These are phyloP conservation scores for Austrolebias charrua DNA, from an alignment of 2,797 vertebrate genomes.

Conservation along the genomic window DNA sequence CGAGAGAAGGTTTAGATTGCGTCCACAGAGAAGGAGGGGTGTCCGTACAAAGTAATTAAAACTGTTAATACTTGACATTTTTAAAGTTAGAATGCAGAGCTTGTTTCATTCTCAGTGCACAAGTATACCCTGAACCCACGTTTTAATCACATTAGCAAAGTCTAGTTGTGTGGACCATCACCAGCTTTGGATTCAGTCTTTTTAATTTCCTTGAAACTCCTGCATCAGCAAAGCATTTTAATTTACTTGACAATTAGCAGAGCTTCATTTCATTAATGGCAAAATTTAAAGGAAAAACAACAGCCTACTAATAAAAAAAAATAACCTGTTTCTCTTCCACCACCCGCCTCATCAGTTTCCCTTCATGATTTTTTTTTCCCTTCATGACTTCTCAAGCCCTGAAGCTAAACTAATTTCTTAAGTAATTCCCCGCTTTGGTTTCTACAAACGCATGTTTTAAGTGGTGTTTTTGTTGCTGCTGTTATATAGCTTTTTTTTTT, in stretches of 20 bases:
- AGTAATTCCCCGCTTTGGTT: constrained; percentile 66
- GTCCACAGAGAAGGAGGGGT: constrained; percentile 17
- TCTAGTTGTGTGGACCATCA: constrained; percentile 59
- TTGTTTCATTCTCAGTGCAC: constrained; percentile 38
- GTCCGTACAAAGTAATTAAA: constrained; percentile 67
- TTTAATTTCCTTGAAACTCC: constrained; percentile 73
- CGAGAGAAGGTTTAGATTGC: constrained; percentile 30
- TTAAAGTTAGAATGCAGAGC: constrained; percentile 52
- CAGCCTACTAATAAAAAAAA: constrained; percentile 70
- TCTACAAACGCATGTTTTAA: constrained; percentile 58
- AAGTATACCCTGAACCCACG: constrained; percentile 49
- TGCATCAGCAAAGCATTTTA: constrained; percentile 78
- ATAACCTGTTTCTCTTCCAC: constrained; percentile 60
- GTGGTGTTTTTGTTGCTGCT: constrained; percentile 49
- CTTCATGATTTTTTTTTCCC: constrained; percentile 61
- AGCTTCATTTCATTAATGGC: constrained; percentile 76
- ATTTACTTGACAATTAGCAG: constrained; percentile 81
- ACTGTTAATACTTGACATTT: constrained; percentile 52
- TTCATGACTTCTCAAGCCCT: constrained; percentile 64
- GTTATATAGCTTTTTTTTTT: constrained; percentile 30
- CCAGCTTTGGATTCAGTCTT: constrained; percentile 67
- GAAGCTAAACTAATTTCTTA: constrained; percentile 70
- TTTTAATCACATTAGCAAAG: constrained; percentile 77
- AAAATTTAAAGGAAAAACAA: constrained; percentile 75
- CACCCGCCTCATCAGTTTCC: constrained; percentile 62